These are phyloP conservation scores for Triops longicaudatus DNA, from an alignment of 1,140 invertebrate genomes.

Conservation along the genomic window DNA sequence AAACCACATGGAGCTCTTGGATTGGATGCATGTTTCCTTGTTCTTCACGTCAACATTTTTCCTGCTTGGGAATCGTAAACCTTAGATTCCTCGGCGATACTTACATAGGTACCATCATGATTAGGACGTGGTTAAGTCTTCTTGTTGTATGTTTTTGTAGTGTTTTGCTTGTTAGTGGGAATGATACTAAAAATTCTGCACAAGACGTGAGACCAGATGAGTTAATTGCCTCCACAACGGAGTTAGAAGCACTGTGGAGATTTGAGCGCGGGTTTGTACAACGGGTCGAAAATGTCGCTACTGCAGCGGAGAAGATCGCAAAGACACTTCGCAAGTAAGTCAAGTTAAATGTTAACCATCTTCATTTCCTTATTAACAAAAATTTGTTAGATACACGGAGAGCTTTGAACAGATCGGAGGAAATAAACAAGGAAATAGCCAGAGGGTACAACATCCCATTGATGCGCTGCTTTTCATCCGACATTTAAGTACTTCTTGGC, in stretches of 20 bases:
- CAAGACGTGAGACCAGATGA: neutral
- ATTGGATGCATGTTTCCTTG: neutral
- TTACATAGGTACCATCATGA: neutral
- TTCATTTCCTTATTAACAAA: too few species aligned
- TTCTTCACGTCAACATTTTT: neutral
- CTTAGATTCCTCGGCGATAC: neutral
- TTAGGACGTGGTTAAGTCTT: neutral
- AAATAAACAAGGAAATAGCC: neutral
- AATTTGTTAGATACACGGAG: neutral
- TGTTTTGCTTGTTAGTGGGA: neutral
- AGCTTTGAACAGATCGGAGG: constrained; percentile 17
- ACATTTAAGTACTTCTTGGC: constrained; percentile 4
- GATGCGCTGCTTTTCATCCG: constrained; percentile 9
- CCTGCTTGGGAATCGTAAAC: neutral
- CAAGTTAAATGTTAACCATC: too few species aligned
- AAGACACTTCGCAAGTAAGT: neutral
- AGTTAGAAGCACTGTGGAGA: neutral
- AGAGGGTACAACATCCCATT: constrained; percentile 23
- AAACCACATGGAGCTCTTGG: neutral
- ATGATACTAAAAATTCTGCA: neutral
- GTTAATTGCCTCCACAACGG: neutral
- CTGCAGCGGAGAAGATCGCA: neutral
- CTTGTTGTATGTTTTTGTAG: neutral
- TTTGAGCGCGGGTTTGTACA: neutral
- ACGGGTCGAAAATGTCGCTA: neutral